Evolutionary conservation across 2,113 vertebrate species (phyloP), one percentile per base, ranked within the genome.

Genomic region (Martes martes): DNA sequence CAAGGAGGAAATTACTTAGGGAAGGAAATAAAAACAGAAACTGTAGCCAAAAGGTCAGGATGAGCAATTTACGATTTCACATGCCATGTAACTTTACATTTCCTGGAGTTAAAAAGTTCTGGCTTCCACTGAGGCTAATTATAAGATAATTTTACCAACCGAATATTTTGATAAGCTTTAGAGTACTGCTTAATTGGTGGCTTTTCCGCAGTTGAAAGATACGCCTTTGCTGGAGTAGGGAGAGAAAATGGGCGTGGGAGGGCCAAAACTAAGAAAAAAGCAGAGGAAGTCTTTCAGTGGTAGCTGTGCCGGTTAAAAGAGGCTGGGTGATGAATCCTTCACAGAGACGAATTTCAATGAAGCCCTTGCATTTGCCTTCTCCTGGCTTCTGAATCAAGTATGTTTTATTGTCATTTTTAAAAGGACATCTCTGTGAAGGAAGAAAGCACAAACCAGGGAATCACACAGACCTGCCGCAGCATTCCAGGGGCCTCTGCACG

Each of bases 111-210:
- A 97, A 92, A 97, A 92, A 93, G 94, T 96, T 94, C 96, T 95
- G 94, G 95, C 65, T 97, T 81, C 94, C 24, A 81, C 90, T 92
- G 87, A 52, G 61, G 74, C 89, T 97, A 90, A 97, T 96, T 85
- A 81, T 76, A 80, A 97, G 96, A 95, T 91, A 93, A 95, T 89
- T 96, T 97, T 89, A 89, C 84, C 33, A 16, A 76, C 65, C 73
- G 96, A 82, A 76, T 91, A 96, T 97, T 94, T 95, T 93, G 95
- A 91, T 96, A 97, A 98, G 85, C 91, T 97, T 94, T 92, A 87
- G 87, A 95, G 76, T 45, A 65, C 71, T 86, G 80, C 96, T 96
- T 96, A 96, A 95, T 76, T 95, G 84, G 81, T 92, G 95, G 76
- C 81, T 97, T 97, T 92, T 97, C 90, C 88, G 63, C 89, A 95